Evolutionary conservation across 2,888 invertebrate species (phyloP).

Genomic region (Pseudococcus jackbeardsleyi): DNA sequence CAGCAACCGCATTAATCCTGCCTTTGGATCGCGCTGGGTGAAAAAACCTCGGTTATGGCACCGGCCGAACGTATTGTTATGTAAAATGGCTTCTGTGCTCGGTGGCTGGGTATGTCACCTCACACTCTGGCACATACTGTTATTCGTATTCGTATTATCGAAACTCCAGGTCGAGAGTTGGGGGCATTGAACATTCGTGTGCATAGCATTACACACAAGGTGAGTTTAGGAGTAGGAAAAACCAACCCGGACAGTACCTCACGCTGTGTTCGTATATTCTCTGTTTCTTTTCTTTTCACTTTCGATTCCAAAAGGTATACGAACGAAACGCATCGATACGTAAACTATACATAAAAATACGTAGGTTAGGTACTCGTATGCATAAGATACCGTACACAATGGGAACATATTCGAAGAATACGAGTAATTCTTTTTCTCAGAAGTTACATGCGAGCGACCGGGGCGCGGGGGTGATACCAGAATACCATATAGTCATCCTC

Average conservation of each 20-base stretch:
- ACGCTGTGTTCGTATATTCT: neutral
- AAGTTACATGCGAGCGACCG: neutral
- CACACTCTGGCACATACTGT: neutral
- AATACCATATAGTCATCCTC: neutral
- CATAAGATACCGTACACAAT: neutral
- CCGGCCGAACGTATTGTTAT: neutral
- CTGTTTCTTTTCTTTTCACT: neutral
- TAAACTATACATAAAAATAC: no score
- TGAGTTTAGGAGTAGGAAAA: no score
- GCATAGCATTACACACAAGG: neutral
- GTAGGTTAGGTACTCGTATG: no score
- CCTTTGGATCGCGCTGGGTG: neutral
- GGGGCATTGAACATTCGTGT: no score
- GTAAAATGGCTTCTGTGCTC: conserved; percentile 6
- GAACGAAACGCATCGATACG: no score
- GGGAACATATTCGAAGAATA: neutral
- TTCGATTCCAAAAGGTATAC: neutral
- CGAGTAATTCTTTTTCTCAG: neutral
- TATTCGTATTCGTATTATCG: neutral
- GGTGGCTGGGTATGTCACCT: neutral
- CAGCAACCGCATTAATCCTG: neutral
- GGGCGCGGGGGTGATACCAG: neutral
- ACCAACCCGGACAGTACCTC: neutral
- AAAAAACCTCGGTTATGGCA: neutral
- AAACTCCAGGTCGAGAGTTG: neutral